Base-by-base conservation (phyloP, 1,140 invertebrate genomes). In the Aethina tumida region DNA sequence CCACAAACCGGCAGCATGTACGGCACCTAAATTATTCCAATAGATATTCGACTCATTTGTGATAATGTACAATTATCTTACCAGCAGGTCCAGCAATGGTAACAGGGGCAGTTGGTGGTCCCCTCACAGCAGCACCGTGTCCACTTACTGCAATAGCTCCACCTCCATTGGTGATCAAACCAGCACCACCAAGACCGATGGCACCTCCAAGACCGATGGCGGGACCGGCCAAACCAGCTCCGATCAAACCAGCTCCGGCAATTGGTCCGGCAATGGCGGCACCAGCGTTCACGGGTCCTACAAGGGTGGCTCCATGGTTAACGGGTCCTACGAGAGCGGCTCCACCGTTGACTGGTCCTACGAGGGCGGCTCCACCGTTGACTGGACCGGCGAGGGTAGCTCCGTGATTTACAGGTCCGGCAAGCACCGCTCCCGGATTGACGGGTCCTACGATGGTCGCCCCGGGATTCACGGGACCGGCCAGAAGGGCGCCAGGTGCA, bases 101-200 rank as follows among this genome's bases (percentile, higher is more conserved):
- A 24, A 34, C 41, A 28, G 41, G 41, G 9, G 35, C 41, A 32
- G 41, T 43, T 24, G 34, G 34, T 32, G 41, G 41, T 26, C 41
- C 41, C 18, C 14, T 14, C 30, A 43, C 13, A n/a, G 35, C 35
- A 25, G 35, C 41, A 14, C 41, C 41, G 20, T 33, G 29, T 14
- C 21, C 41, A 14, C 16, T 38, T 22, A 28, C 41, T 12, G 27
- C 20, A 13, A 38, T 38, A 18, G 29, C 28, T 10, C 35, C 41
- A 3, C 41, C 35, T 34, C 41, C 41, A 33, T 15, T 14, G n/a
- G 41, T 38, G 16, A 32, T 32, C 6, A 19, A 16, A 3, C 30
- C 30, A 5, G 21, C 30, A 18, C 30, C 30, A 25, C 30, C 24
- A 22, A 8, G 22, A 5, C 19, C 35, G n/a, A 39, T 8, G 2